Evolutionary conservation across 2,888 invertebrate species (phyloP), one percentile per base, ranked within the genome.

Genomic region (Ophion obscuratus): DNA sequence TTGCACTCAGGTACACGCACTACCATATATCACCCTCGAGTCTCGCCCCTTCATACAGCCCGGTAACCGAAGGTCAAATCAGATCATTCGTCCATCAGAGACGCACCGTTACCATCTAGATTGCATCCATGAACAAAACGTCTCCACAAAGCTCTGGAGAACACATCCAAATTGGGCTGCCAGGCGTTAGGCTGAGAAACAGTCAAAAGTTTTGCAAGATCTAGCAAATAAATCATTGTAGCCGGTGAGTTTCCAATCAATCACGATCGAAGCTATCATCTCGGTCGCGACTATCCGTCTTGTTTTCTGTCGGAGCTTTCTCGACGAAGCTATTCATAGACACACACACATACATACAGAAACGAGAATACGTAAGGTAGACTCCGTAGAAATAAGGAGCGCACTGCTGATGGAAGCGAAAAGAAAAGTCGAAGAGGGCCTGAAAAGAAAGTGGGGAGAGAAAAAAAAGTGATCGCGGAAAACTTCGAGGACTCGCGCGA

Each of bases 81-180:
- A 79, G 89, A 87, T 90, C 89, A 89, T 85, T 88, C 53, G 53
- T 86, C 87, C 82, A 83, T 84, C 10, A 87, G 90, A 82, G 88
- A 83, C 74, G 81, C 79, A 81, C 88, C 88, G 89, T 88, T 89
- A 89, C 89, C 88, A 86, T 87, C 84, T 20, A 53, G 36, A 57
- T 31, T 73, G 47, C 36, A 36, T 27, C 0, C 53, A n/a, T 4
- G 20, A 53, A 68, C 68, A 24, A 75, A 31, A 61, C 27, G 17
- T 61, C 14, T 20, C 47, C 62, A 10, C 59, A n/a, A 36, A 20
- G 5, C 62, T n/a, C 1, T 11, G 20, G 10, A 44, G 62, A 68
- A 9, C 10, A 57, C 73, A 61, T 61, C 44, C 11, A 59, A 7
- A 47, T 67, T 40, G 44, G 24, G 40, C 53, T 14, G 53, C 53